A percentile compares a stretch with the other conserved stretches of the same genome.
These are phyloP conservation scores for Drosophila azteca DNA, from an alignment of 1,140 invertebrate species.

Conservation along the genomic window DNA sequence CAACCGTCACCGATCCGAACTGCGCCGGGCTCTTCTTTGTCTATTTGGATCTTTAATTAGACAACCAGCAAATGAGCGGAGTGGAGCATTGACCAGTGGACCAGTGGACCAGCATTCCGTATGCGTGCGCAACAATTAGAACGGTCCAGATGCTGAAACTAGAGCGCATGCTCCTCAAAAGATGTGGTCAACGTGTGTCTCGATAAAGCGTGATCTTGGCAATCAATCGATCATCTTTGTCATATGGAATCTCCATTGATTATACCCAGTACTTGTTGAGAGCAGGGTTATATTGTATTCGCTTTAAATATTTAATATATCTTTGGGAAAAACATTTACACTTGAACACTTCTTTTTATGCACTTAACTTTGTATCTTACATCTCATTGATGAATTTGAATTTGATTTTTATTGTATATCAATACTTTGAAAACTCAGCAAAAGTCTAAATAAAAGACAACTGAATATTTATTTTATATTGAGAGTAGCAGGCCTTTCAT, in stretches of 20 bases:
- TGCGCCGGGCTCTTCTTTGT: slow-evolving; percentile 24
- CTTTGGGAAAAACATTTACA: too few relatives aligned
- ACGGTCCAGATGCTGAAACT: slow-evolving; percentile 32
- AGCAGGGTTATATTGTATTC: too few relatives aligned
- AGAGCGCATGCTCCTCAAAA: slow-evolving; percentile 32
- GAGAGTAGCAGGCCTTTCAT: too few relatives aligned
- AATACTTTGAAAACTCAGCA: too few relatives aligned
- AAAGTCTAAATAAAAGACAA: too few relatives aligned
- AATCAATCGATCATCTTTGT: slow-evolving; percentile 3
- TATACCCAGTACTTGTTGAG: too few relatives aligned
- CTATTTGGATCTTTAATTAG: slow-evolving; percentile 69
- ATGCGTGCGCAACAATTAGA: slow-evolving; percentile 69
- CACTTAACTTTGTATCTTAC: too few relatives aligned
- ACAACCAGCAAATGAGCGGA: slow-evolving; percentile 57
- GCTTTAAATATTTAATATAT: too few relatives aligned
- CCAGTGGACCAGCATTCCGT: background rate
- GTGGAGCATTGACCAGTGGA: slow-evolving; percentile 46
- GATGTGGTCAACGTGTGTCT: background rate
- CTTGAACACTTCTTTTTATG: too few relatives aligned
- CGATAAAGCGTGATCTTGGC: slow-evolving; percentile 14
- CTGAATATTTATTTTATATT: too few relatives aligned
- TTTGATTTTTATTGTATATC: too few relatives aligned
- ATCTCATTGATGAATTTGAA: too few relatives aligned
- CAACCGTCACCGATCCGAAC: background rate
- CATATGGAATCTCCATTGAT: background rate